These are phyloP conservation scores for Papilio glaucus DNA, from an alignment of 1,140 invertebrate genomes.

Conservation along the genomic window DNA sequence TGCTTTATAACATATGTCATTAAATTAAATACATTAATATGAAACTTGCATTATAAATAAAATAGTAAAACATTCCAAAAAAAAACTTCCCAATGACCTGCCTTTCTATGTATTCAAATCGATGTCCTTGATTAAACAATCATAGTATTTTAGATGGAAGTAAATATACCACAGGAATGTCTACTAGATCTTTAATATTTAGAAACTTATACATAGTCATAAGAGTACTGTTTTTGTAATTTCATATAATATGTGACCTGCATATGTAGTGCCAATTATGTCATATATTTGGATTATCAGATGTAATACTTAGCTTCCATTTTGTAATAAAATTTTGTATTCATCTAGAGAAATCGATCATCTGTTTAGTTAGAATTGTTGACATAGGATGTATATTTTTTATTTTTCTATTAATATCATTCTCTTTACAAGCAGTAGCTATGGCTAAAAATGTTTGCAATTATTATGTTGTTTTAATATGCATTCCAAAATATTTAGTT, in stretches of 20 bases:
- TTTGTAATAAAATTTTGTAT: slow-evolving; percentile 54
- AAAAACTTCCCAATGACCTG: not conserved
- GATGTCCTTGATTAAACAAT: slow-evolving; percentile 5
- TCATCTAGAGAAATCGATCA: slow-evolving; percentile 13
- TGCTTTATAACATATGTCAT: slow-evolving; percentile 36
- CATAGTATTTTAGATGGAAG: slow-evolving; percentile 38
- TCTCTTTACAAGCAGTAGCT: slow-evolving; percentile 44
- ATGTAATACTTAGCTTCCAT: slow-evolving; percentile 59
- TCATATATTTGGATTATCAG: slow-evolving; percentile 57
- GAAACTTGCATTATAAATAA: slow-evolving; percentile 27
- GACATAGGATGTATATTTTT: slow-evolving; percentile 28
- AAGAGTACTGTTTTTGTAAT: slow-evolving; percentile 66
- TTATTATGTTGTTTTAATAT: slow-evolving; percentile 53
- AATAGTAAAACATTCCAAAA: not conserved
- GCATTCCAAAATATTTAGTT: slow-evolving; percentile 78
- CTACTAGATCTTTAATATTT: slow-evolving; percentile 53
- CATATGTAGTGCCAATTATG: slow-evolving; percentile 75
- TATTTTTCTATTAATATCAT: slow-evolving; percentile 38
- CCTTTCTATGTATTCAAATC: slow-evolving; percentile 21
- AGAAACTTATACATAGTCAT: slow-evolving; percentile 54
- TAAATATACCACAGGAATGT: slow-evolving; percentile 50
- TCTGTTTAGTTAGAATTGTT: slow-evolving; percentile 45
- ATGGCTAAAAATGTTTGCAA: slow-evolving; percentile 43
- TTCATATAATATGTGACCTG: slow-evolving; percentile 70
- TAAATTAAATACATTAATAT: slow-evolving; percentile 24